Evolutionary conservation across 1,140 invertebrate species (phyloP).

Genomic region (Drosophila sturtevanti): DNA sequence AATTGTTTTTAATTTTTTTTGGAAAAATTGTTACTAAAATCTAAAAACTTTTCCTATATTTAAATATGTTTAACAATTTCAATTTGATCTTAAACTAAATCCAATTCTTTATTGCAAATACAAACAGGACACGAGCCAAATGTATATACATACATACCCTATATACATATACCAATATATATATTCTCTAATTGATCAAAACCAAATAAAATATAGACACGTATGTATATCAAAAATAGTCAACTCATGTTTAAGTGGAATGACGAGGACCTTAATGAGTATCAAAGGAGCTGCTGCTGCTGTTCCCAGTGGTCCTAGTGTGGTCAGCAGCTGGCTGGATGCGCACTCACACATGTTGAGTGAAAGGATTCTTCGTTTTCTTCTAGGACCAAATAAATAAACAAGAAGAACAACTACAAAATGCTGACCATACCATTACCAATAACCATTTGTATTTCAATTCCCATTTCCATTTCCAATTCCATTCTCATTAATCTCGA

Average conservation of each 20-base stretch:
- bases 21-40: no score
- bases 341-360: conserved; percentile 34
- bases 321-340: conserved; percentile 73
- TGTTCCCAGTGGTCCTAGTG: conserved; percentile 46
- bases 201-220: not conserved
- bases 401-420: conserved; percentile 37
- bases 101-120: conserved; percentile 17
- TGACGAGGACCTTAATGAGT: conserved; percentile 55
- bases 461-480: not conserved
- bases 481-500: conserved; percentile 70
- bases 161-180: no score
- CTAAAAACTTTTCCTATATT: no score
- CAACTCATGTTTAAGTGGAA: conserved; percentile 75
- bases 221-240: conserved; percentile 45
- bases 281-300: conserved; percentile 4
- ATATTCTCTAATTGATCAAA: conserved; percentile 54
- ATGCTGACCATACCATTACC: not conserved
- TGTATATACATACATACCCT: not conserved
- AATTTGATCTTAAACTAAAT: no score
- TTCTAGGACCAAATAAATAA: conserved; percentile 59
- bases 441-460: not conserved
- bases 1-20: no score
- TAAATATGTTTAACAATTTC: no score
- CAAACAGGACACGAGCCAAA: conserved; percentile 24
- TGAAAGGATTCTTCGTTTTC: conserved; percentile 55